Conservation (phyloP, 30 jellyfish, hydroid and myxozoan genomes). For the Turritopsis dohrnii region DNA sequence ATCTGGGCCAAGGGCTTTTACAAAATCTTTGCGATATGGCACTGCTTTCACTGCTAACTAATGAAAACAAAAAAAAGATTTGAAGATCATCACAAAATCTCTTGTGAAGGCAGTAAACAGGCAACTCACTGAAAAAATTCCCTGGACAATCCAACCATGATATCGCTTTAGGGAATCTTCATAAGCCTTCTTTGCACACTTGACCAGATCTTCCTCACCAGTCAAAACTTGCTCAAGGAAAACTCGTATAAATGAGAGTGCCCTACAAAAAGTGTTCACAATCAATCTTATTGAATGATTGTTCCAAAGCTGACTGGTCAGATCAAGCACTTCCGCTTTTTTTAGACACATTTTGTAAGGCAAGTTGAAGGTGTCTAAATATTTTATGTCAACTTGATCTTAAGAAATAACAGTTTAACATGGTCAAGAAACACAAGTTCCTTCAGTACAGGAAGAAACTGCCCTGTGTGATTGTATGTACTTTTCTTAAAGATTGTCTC, state of each 20-base stretch:
- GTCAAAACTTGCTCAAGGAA: slow-evolving; percentile 81
- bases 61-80: background rate
- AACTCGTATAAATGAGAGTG: slow-evolving; percentile 75
- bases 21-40: slow-evolving; percentile 82
- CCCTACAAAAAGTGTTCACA: slow-evolving; percentile 41
- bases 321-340: too few species aligned
- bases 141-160: slow-evolving; percentile 99
- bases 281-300: too few species aligned
- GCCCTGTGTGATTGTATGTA: too few species aligned
- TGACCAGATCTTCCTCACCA: slow-evolving; percentile 75
- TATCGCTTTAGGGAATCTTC: slow-evolving; percentile 73
- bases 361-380: background rate
- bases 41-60: slow-evolving; percentile 95
- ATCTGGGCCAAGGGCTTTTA: slow-evolving; percentile 69
- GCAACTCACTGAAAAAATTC: slow-evolving; percentile 75
- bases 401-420: too few species aligned
- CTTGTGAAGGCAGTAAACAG: background rate
- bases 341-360: background rate
- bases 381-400: too few species aligned
- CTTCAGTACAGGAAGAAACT: too few species aligned
- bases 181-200: slow-evolving; percentile 92
- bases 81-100: background rate
- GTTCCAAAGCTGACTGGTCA: too few species aligned
- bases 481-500: too few species aligned
- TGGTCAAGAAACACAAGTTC: too few species aligned